A percentile compares a stretch with the other conserved stretches of the same genome.
Evolutionary conservation across 1,140 invertebrate species (phyloP).

Genomic region (Lepidurus couesii): DNA sequence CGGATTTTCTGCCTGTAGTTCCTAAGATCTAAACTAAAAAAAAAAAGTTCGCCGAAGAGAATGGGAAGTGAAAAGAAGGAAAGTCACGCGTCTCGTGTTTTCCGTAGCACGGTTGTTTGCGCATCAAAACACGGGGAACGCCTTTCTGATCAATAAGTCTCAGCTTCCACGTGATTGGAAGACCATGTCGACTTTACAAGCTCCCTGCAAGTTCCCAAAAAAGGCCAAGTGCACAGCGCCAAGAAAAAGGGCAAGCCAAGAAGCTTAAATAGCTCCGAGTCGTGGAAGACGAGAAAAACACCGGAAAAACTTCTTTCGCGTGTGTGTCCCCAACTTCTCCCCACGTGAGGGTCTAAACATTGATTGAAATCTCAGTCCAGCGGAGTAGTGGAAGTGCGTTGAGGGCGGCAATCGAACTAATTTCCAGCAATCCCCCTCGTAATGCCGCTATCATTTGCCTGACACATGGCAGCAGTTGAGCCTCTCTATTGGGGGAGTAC

Average conservation of each 20-base stretch:
- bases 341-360: not conserved
- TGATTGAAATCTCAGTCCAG: not conserved
- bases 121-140: conserved; percentile 20
- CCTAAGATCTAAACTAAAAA: not conserved
- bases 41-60: not conserved
- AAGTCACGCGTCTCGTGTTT: conserved; percentile 17
- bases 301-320: not conserved
- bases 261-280: not conserved
- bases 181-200: conserved; percentile 2
- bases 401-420: conserved; percentile 20
- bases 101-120: conserved; percentile 12
- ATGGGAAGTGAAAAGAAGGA: not conserved
- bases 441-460: conserved; percentile 1
- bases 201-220: not conserved
- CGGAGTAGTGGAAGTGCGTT: not conserved
- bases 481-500: not conserved
- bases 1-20: no score
- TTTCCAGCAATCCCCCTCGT: not conserved
- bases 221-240: not conserved
- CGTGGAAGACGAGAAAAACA: not conserved
- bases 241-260: not conserved
- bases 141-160: conserved; percentile 19
- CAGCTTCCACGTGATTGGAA: conserved; percentile 17
- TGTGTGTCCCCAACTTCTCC: not conserved
- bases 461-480: conserved; percentile 20